Percentiles rank a stretch among this genome's conserved stretches.
Conservation (phyloP, 35 echinoderm and acorn worm species). For the Stichopus chloronotus region DNA sequence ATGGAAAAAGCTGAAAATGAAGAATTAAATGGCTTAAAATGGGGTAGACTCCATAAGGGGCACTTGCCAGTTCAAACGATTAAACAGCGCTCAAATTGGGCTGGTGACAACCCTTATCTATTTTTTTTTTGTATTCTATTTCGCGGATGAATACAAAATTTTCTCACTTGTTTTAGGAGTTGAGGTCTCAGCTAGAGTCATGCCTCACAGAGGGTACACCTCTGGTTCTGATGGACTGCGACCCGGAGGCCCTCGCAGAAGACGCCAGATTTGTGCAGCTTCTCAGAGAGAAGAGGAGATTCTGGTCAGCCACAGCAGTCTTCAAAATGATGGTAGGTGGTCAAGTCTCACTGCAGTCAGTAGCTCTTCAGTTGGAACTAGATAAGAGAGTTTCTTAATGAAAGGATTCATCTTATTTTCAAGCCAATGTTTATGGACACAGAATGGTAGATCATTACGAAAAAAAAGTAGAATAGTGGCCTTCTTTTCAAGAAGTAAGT, state of each 20-base stretch:
- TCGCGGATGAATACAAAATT: too few relatives aligned
- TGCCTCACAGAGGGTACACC: slow-evolving; percentile 92
- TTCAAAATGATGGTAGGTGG: slow-evolving; percentile 99
- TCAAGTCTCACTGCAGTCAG: not conserved
- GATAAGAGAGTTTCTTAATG: not conserved
- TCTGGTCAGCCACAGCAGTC: slow-evolving; percentile 75
- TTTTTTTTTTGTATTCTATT: too few relatives aligned
- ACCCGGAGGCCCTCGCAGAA: slow-evolving; percentile 67
- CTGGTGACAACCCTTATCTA: too few relatives aligned
- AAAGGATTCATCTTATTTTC: not conserved
- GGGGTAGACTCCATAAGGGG: too few relatives aligned
- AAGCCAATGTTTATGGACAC: too few relatives aligned
- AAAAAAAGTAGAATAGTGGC: too few relatives aligned
- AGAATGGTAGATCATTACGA: too few relatives aligned
- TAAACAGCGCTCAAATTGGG: too few relatives aligned
- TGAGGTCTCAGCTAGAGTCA: slow-evolving; percentile 91
- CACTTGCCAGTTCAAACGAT: too few relatives aligned
- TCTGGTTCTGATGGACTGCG: slow-evolving; percentile 89
- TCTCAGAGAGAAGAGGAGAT: slow-evolving; percentile 75
- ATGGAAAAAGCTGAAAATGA: too few relatives aligned
- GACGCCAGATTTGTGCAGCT: slow-evolving; percentile 85
- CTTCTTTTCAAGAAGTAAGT: too few relatives aligned
- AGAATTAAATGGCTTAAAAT: too few relatives aligned
- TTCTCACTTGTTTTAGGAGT: slow-evolving; percentile 57
- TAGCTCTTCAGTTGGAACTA: not conserved